Conservation (phyloP, 2,888 invertebrate genomes). For the Spodoptera picta region DNA sequence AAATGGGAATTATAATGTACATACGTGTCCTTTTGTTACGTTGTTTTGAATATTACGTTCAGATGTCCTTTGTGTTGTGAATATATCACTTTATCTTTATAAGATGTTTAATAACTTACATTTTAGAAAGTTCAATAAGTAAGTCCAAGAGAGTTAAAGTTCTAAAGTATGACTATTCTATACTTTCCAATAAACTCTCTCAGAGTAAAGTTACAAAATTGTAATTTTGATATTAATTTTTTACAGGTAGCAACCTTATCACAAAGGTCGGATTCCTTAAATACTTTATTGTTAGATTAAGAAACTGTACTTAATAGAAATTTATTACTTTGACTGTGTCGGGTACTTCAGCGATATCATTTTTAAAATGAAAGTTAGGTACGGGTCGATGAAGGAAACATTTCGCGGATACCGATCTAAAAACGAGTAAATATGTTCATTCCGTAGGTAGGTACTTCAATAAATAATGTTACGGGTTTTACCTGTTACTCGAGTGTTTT, state of each 20-base stretch:
- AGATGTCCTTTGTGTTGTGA: neutral
- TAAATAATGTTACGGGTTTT: slow-evolving; percentile 46
- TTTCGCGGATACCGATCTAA: slow-evolving; percentile 31
- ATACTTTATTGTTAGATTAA: neutral
- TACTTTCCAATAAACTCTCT: slow-evolving; percentile 2
- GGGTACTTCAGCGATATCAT: neutral
- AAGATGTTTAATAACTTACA: no score
- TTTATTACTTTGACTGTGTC: neutral
- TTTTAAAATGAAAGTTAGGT: slow-evolving; percentile 8
- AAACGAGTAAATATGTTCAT: slow-evolving; percentile 39
- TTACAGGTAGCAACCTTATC: neutral
- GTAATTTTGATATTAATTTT: slow-evolving; percentile 8
- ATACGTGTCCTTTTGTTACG: neutral
- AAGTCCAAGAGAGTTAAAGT: neutral
- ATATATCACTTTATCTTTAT: no score
- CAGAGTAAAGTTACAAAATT: slow-evolving; percentile 1
- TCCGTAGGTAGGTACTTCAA: slow-evolving; percentile 27
- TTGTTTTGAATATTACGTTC: slow-evolving; percentile 2
- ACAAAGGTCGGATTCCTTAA: slow-evolving; percentile 9
- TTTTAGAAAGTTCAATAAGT: neutral
- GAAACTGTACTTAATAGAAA: slow-evolving; percentile 2
- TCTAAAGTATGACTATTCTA: neutral
- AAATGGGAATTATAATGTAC: slow-evolving; percentile 18
- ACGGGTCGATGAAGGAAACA: slow-evolving; percentile 22
- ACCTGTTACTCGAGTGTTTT: slow-evolving; percentile 41